Evolutionary conservation across 2,113 vertebrate genomes (phyloP).

Genomic region (Rhinoderma darwinii): DNA sequence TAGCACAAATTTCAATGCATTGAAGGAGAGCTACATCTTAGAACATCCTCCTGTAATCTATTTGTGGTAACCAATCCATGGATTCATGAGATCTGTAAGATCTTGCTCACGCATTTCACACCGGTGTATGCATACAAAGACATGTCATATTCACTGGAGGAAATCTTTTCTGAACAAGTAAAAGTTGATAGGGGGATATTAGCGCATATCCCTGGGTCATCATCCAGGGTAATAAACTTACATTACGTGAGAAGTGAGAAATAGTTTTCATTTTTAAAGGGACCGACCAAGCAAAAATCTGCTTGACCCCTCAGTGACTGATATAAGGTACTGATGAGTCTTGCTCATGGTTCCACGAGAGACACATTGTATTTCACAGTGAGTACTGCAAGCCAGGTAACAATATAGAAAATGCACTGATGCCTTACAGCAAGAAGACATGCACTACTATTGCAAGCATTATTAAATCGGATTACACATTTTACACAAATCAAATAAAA

Average conservation of each 20-base stretch:
- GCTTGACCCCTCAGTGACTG: not conserved
- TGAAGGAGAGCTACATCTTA: not conserved
- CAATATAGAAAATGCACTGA: not conserved
- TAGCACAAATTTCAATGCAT: not conserved
- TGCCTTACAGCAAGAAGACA: not conserved
- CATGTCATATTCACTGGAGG: not conserved
- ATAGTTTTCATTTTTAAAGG: not conserved
- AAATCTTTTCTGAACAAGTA: not conserved
- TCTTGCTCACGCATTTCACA: not conserved
- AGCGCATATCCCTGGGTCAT: not conserved
- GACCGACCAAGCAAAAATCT: not conserved
- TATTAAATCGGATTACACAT: not conserved
- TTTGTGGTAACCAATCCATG: not conserved
- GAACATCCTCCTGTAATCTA: not conserved
- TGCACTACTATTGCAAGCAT: conserved; percentile 31
- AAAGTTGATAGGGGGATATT: not conserved
- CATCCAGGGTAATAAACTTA: not conserved
- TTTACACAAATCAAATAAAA: conserved; percentile 32
- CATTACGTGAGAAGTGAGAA: not conserved
- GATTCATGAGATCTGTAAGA: not conserved
- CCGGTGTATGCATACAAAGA: not conserved
- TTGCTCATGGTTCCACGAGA: not conserved
- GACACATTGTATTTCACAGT: not conserved
- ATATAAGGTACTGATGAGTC: not conserved
- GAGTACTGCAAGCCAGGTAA: conserved; percentile 26